Evolutionary conservation across 2,888 invertebrate species (phyloP).

Genomic region (Meliscaeva auricollis): DNA sequence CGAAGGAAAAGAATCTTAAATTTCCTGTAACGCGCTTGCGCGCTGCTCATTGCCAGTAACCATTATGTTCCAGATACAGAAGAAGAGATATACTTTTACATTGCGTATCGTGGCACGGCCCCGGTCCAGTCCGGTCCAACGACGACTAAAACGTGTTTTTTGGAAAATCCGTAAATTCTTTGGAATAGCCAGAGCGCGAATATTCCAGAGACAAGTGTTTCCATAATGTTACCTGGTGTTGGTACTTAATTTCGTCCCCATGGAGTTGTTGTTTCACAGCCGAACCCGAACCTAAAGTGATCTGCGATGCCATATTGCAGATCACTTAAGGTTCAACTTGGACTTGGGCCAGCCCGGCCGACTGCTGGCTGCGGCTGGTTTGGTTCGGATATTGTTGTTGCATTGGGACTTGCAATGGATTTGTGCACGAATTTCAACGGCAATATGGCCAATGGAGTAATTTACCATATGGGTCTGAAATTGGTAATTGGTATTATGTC

Average conservation of each 20-base stretch:
- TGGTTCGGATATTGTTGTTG: slow-evolving; percentile 32
- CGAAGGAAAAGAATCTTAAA: slow-evolving; percentile 38
- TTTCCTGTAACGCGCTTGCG: slow-evolving; percentile 52
- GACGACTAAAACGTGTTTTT: slow-evolving; percentile 23
- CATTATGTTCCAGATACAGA: slow-evolving; percentile 67
- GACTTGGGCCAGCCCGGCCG: slow-evolving; percentile 23
- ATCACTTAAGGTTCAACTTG: slow-evolving; percentile 23
- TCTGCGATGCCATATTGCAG: slow-evolving; percentile 15
- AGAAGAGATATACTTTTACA: slow-evolving; percentile 44
- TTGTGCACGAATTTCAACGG: slow-evolving; percentile 59
- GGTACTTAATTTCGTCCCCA: slow-evolving; percentile 72
- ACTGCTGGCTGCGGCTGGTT: too few relatives aligned
- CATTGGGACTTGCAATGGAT: slow-evolving; percentile 2
- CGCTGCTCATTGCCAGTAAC: slow-evolving; percentile 30
- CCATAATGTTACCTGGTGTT: slow-evolving; percentile 74
- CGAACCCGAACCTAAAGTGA: slow-evolving; percentile 41
- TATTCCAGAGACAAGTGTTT: slow-evolving; percentile 74
- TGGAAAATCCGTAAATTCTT: slow-evolving; percentile 60
- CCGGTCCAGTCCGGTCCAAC: too few relatives aligned
- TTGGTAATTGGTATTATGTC: slow-evolving; percentile 77
- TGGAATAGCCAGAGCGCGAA: slow-evolving; percentile 20
- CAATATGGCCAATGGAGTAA: slow-evolving; percentile 56
- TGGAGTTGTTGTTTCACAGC: slow-evolving; percentile 59
- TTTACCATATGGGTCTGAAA: slow-evolving; percentile 75
- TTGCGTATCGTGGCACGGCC: slow-evolving; percentile 59